Conservation (phyloP, 2,888 invertebrate genomes). For the Craniophora ligustri region DNA sequence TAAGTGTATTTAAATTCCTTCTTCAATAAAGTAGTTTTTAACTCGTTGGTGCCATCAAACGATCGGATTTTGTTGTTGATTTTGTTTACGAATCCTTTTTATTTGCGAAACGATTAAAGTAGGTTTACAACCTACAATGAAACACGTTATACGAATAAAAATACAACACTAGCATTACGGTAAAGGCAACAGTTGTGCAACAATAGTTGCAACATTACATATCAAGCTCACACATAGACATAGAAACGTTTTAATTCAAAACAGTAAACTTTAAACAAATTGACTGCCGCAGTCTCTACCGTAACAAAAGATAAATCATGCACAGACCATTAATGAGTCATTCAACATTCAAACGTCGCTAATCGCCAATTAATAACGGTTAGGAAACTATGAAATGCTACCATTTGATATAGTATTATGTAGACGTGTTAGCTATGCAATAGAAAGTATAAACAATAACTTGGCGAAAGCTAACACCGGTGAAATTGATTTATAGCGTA, state of each 20-base stretch:
- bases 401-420: slow-evolving; percentile 78
- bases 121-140: background rate
- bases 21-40: background rate
- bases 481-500: slow-evolving; percentile 86
- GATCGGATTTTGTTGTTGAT: too few relatives aligned
- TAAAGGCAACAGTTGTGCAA: slow-evolving; percentile 26
- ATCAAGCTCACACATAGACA: slow-evolving; percentile 32
- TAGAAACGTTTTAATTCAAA: slow-evolving; percentile 5
- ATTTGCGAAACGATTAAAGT: background rate
- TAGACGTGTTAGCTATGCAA: slow-evolving; percentile 66
- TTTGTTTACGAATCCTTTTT: background rate
- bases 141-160: background rate
- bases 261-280: slow-evolving; percentile 34
- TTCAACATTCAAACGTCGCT: slow-evolving; percentile 64
- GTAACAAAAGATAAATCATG: slow-evolving; percentile 57
- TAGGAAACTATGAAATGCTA: slow-evolving; percentile 78
- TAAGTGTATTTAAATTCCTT: slow-evolving; percentile 12
- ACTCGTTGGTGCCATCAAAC: too few relatives aligned
- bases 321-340: slow-evolving; percentile 60
- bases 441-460: slow-evolving; percentile 88
- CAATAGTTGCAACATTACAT: slow-evolving; percentile 18
- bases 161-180: slow-evolving; percentile 7
- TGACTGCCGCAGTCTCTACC: slow-evolving; percentile 31
- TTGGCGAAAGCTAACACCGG: slow-evolving; percentile 83
- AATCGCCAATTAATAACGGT: slow-evolving; percentile 74